Conservation (phyloP, 2,113 vertebrate genomes). For the Chionis minor region DNA sequence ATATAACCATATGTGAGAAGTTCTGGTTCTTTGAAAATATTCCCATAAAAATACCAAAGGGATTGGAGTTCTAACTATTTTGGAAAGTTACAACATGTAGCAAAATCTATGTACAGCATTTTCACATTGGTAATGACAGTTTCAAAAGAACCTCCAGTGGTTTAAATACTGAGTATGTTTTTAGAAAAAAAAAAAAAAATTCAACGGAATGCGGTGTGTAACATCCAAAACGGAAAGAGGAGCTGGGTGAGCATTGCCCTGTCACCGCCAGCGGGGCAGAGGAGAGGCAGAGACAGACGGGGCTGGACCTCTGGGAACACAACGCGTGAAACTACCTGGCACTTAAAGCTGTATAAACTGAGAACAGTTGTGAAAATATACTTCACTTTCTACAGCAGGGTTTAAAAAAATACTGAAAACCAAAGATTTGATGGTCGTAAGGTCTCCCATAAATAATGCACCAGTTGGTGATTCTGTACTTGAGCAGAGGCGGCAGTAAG, state of each 20-base stretch:
- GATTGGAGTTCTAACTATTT: neutral
- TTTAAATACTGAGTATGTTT: neutral
- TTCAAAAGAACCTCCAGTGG: neutral
- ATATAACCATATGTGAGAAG: neutral
- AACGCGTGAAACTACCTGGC: slow-evolving; percentile 21
- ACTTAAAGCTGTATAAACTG: slow-evolving; percentile 38
- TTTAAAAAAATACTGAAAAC: neutral
- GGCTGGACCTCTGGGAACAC: neutral
- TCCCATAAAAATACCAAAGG: slow-evolving; percentile 60
- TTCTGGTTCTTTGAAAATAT: slow-evolving; percentile 38
- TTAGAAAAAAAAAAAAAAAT: neutral
- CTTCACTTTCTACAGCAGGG: neutral
- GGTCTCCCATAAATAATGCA: slow-evolving; percentile 23
- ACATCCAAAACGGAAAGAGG: neutral
- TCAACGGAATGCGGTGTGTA: neutral
- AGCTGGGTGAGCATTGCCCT: neutral
- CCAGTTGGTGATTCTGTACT: neutral
- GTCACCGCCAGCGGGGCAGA: fast-evolving
- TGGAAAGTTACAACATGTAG: slow-evolving; percentile 18
- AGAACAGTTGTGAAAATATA: neutral
- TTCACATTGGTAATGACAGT: neutral
- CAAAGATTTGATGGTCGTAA: neutral
- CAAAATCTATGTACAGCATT: slow-evolving; percentile 54
- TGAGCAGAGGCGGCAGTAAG: neutral
- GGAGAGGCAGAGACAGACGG: neutral